A percentile compares a stretch with the other conserved stretches of the same genome.
phyloP scores from a whole-genome alignment of 2,888 invertebrate species.

The Macrophya alboannulata region DNA sequence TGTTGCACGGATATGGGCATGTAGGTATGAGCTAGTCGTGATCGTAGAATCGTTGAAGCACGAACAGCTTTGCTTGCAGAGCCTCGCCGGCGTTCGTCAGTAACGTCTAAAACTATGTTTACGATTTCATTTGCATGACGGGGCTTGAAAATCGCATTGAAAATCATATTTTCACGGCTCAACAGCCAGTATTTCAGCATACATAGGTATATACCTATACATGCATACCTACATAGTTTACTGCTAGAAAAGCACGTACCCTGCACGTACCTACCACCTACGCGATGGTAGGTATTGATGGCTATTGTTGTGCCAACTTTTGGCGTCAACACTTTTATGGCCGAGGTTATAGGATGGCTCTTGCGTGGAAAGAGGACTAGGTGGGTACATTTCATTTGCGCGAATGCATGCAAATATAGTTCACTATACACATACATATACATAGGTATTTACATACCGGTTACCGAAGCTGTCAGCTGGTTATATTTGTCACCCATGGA shows the following conservation, averaged over 20 bases:
- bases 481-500: slow-evolving; percentile 11
- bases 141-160: slow-evolving; percentile 44
- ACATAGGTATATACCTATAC: neutral
- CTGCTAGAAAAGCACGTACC: neutral
- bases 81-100: neutral
- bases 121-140: slow-evolving; percentile 52
- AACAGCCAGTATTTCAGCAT: neutral
- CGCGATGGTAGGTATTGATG: slow-evolving; percentile 53
- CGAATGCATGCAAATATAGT: slow-evolving; percentile 38
- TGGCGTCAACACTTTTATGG: slow-evolving; percentile 73
- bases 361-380: neutral
- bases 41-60: slow-evolving; percentile 38
- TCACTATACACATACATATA: neutral
- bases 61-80: slow-evolving; percentile 13
- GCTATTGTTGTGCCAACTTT: slow-evolving; percentile 67
- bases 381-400: slow-evolving; percentile 41
- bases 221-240: neutral
- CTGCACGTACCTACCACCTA: neutral
- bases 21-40: neutral
- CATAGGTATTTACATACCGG: neutral
- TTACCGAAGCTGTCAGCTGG: neutral
- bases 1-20: neutral
- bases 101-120: slow-evolving; percentile 46
- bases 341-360: slow-evolving; percentile 56
- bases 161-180: slow-evolving; percentile 53